A percentile compares a stretch with the other conserved stretches of the same genome.
Evolutionary conservation across 1,140 invertebrate species (phyloP).

Genomic region (Phthorimaea operculella): DNA sequence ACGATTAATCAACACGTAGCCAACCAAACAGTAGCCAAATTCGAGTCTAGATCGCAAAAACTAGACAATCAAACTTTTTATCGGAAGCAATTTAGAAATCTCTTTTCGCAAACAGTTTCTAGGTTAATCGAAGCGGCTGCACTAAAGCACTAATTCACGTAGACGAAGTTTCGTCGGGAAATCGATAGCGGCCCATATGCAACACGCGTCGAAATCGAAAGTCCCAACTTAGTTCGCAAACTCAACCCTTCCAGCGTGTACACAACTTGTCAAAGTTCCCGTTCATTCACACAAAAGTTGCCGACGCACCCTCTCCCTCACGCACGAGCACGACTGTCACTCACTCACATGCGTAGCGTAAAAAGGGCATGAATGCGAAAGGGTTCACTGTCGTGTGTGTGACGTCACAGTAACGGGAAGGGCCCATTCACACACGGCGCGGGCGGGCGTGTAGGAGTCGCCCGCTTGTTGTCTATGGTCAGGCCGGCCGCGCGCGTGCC

Average conservation of each 20-base stretch:
- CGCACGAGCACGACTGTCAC: conserved; percentile 26
- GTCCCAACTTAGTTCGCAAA: conserved; percentile 45
- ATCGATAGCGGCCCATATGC: conserved; percentile 56
- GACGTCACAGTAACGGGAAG: not conserved
- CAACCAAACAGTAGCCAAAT: no score
- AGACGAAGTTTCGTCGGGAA: conserved; percentile 29
- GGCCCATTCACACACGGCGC: conserved; percentile 42
- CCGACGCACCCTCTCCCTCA: conserved; percentile 34
- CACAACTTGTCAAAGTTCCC: conserved; percentile 50
- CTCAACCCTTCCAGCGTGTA: conserved; percentile 56
- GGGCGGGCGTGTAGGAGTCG: conserved; percentile 42
- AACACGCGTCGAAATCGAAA: conserved; percentile 58
- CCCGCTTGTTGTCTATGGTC: conserved; percentile 58
- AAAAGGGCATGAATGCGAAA: conserved; percentile 9
- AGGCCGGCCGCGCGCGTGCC: conserved; percentile 52
- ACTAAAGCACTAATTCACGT: not conserved
- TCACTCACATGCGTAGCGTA: conserved; percentile 47
- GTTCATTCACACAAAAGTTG: conserved; percentile 50
- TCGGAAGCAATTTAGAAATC: not conserved
- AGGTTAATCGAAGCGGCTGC: conserved; percentile 21
- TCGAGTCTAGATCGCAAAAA: no score
- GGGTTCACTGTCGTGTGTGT: not conserved
- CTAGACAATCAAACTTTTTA: not conserved
- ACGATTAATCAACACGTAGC: no score
- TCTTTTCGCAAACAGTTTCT: not conserved